Conservation (phyloP, 2,113 vertebrate genomes). For the Ramphastos sulfuratus region DNA sequence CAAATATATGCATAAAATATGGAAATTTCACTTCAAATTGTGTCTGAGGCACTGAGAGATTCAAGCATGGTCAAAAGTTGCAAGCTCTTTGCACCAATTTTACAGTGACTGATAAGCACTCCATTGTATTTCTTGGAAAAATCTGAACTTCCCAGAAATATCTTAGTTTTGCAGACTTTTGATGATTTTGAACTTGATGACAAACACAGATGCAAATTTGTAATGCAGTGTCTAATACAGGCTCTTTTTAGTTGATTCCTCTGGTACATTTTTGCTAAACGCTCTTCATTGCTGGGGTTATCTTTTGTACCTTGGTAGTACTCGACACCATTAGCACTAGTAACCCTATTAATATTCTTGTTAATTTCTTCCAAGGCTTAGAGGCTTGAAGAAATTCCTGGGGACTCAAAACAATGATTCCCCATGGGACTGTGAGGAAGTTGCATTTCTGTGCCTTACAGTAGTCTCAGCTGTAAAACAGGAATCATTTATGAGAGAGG, state of each 20-base stretch:
- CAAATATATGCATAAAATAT: neutral
- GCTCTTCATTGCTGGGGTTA: neutral
- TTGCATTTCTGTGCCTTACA: neutral
- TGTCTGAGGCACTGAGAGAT: neutral
- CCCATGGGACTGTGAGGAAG: neutral
- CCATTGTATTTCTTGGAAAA: slow-evolving; percentile 33
- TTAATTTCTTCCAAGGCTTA: neutral
- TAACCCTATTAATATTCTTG: neutral
- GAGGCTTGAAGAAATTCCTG: neutral
- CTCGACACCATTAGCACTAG: neutral
- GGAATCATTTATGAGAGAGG: neutral
- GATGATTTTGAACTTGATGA: neutral
- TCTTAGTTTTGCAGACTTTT: slow-evolving; percentile 12
- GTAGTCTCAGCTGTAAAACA: neutral
- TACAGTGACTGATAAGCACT: neutral
- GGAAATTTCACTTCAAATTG: neutral
- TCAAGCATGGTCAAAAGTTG: neutral
- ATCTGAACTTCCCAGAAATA: slow-evolving; percentile 28
- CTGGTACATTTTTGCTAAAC: neutral
- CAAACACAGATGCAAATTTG: slow-evolving; percentile 10
- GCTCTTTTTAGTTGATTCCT: neutral
- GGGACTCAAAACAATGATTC: neutral
- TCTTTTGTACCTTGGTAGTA: neutral
- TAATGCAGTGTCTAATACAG: neutral
- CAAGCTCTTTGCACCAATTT: neutral